These are phyloP conservation scores for Aquatica leii DNA, from an alignment of 2,888 invertebrate species.

Conservation along the genomic window DNA sequence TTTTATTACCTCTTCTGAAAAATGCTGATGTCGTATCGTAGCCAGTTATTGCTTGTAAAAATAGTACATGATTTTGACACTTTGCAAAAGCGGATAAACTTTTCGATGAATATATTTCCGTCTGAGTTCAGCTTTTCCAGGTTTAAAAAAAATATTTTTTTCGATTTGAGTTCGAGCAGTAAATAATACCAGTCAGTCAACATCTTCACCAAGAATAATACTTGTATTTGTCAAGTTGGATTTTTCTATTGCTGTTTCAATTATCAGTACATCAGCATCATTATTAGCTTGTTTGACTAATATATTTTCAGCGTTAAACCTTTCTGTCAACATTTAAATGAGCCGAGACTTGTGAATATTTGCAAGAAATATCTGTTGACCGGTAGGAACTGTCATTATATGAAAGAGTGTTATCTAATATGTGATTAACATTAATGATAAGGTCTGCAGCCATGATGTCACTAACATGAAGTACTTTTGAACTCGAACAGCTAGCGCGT, in stretches of 20 bases:
- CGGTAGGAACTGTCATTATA: background rate
- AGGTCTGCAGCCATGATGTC: too few relatives aligned
- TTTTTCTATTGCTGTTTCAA: background rate
- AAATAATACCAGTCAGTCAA: background rate
- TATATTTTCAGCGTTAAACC: background rate
- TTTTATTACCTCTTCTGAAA: background rate
- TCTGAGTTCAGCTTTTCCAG: constrained; percentile 40
- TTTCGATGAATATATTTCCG: constrained; percentile 42
- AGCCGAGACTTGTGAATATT: background rate
- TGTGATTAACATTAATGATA: too few relatives aligned
- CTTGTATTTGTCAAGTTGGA: background rate
- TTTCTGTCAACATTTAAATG: background rate
- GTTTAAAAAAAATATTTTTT: constrained; percentile 37
- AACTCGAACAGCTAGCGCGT: constrained; percentile 46
- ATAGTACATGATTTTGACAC: constrained; percentile 22
- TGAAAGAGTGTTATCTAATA: too few relatives aligned
- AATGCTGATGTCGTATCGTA: background rate
- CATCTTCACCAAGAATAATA: background rate
- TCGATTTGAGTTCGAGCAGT: background rate
- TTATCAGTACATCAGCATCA: background rate
- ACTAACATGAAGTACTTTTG: too few relatives aligned
- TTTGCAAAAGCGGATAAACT: constrained; percentile 42
- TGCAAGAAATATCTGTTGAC: background rate
- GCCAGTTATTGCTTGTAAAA: background rate
- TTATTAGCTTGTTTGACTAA: too few relatives aligned